A percentile compares a stretch with the other conserved stretches of the same genome.
phyloP scores from a whole-genome alignment of 2,888 invertebrate species.

The Caenorhabditis sp. region DNA sequence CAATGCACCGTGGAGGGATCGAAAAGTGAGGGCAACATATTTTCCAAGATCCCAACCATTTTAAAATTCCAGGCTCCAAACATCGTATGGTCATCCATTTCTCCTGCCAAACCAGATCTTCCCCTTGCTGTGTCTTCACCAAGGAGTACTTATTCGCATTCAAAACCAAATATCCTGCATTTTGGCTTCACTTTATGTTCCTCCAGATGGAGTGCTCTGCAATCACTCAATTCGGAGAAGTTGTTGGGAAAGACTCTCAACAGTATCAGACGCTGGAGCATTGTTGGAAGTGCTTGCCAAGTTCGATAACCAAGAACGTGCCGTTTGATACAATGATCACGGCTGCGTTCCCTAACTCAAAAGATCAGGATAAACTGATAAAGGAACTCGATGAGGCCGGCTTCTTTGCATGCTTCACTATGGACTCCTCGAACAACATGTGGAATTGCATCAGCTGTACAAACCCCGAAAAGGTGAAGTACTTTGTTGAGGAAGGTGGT shows the following conservation, averaged over 20 bases:
- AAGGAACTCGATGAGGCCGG: conserved; percentile 92
- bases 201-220: conserved; percentile 82
- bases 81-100: conserved; percentile 93
- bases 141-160: conserved; percentile 85
- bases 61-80: conserved; percentile 86
- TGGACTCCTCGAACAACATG: conserved; percentile 86
- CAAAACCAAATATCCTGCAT: conserved; percentile 89
- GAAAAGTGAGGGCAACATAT: conserved; percentile 65
- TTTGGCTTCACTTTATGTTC: conserved; percentile 97
- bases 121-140: conserved; percentile 90
- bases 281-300: conserved; percentile 95
- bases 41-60: not conserved
- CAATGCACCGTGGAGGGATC: conserved; percentile 94
- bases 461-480: conserved; percentile 62
- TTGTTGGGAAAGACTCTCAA: conserved; percentile 84
- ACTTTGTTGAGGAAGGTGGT: conserved; percentile 70
- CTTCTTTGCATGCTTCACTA: conserved; percentile 95
- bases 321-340: conserved; percentile 90
- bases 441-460: conserved; percentile 97
- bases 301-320: conserved; percentile 89
- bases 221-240: conserved; percentile 83
- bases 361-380: conserved; percentile 92
- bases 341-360: conserved; percentile 93
- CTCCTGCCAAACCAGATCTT: conserved; percentile 90
- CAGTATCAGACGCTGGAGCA: conserved; percentile 87